These are phyloP conservation scores for Folsomia candida DNA, from an alignment of 2,888 invertebrate genomes.

Conservation along the genomic window DNA sequence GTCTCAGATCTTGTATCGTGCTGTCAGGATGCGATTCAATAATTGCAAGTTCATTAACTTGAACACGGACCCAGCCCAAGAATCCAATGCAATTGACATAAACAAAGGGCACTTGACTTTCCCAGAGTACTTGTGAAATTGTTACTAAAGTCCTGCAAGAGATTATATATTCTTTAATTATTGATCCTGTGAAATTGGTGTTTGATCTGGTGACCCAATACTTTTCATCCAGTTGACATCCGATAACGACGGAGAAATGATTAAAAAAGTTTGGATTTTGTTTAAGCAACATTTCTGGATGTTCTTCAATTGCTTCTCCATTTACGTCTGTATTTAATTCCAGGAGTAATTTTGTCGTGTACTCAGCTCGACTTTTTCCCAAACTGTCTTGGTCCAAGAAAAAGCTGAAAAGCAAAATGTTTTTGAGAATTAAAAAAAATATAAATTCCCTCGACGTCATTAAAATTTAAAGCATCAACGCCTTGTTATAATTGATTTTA, in stretches of 20 bases:
- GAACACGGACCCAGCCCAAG: slow-evolving; percentile 83
- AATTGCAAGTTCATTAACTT: slow-evolving; percentile 74
- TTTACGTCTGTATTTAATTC: slow-evolving; percentile 91
- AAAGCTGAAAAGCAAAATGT: slow-evolving; percentile 63
- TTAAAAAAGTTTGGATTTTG: slow-evolving; percentile 87
- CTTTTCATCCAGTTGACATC: slow-evolving; percentile 71
- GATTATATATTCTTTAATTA: not conserved
- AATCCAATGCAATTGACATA: slow-evolving; percentile 88
- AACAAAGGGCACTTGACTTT: slow-evolving; percentile 75
- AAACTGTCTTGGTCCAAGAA: slow-evolving; percentile 80
- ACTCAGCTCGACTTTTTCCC: slow-evolving; percentile 79
- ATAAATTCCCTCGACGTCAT: slow-evolving; percentile 16
- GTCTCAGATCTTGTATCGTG: slow-evolving; percentile 75
- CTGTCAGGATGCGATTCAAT: slow-evolving; percentile 95
- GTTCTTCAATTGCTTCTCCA: slow-evolving; percentile 89
- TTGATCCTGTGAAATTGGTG: not conserved
- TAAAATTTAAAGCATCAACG: not conserved
- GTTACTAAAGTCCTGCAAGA: slow-evolving; percentile 66
- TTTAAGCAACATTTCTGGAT: slow-evolving; percentile 71
- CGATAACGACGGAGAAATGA: slow-evolving; percentile 81
- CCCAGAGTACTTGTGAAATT: slow-evolving; percentile 79
- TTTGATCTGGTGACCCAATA: slow-evolving; percentile 36
- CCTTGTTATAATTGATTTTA: slow-evolving; percentile 55
- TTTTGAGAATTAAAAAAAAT: not conserved
- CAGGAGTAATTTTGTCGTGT: slow-evolving; percentile 74